Evolutionary conservation across 2,888 invertebrate genomes (phyloP), one percentile per base, ranked within the genome.

Genomic region (Pegoplata infirma): DNA sequence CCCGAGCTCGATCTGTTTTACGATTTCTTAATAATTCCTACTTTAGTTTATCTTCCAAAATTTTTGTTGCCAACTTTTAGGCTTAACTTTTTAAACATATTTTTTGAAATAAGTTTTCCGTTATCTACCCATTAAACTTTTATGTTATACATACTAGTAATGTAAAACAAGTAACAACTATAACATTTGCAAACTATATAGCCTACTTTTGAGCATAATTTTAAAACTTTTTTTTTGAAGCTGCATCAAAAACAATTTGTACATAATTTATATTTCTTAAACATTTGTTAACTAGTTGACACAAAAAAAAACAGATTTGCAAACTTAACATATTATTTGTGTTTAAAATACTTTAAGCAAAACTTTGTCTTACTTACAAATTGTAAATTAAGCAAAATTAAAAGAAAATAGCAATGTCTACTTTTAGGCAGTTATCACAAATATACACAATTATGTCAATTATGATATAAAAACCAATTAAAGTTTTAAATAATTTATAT

Each of bases 131-230:
- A n/a, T n/a, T n/a, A n/a, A n/a, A n/a, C n/a, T n/a, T n/a, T n/a
- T n/a, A n/a, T n/a, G n/a, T n/a, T n/a, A n/a, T n/a, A n/a, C n/a
- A n/a, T n/a, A n/a, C n/a, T n/a, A n/a, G n/a, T n/a, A n/a, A n/a
- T n/a, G n/a, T n/a, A n/a, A n/a, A n/a, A n/a, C n/a, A n/a, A n/a
- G n/a, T n/a, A n/a, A n/a, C n/a, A n/a, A n/a, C n/a, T n/a, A n/a
- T n/a, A n/a, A n/a, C n/a, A n/a, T 40, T n/a, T 23, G 3, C 32
- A 32, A 32, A 32, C 2, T 8, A 2, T 44, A 3, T 46, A 59
- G 74, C 74, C 66, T 67, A 67, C 32, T 59, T 74, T 67, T 46
- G 53, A 53, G 67, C 53, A 53, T 67, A n/a, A 23, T 10, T 36
- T 12, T 10, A 58, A 44, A 71, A 32, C 25, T 19, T 21, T 23